Base-by-base conservation (phyloP, 2,888 invertebrate species). In the Leptura quadrifasciata region DNA sequence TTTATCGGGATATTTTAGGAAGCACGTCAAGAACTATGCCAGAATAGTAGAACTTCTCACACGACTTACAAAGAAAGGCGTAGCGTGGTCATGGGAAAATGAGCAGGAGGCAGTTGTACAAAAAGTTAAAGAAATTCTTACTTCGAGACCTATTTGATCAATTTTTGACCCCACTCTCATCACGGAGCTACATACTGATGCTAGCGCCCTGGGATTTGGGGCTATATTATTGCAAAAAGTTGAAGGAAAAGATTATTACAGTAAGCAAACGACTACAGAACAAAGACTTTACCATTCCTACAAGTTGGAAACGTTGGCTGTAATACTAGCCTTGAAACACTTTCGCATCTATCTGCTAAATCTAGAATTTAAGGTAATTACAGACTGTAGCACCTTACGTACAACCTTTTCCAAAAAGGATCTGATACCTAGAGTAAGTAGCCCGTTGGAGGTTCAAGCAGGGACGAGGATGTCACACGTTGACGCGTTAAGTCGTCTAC, bases 311-410 rank as follows among this genome's bases (percentile, higher is more conserved):
- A 81, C 78, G 2, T 57, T 81, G 68, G 82, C 83, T 0, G 81
- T 84, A 17, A 81, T 84, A 1, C 21, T 65, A 3, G 67, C 82
- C 4, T 52, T 84, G 27, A 63, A 73, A 69, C 60, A 78, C 27
- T 84, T 83, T 69, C 57, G 83, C 54, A 76, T 76, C 5, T 83
- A 82, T 57, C 55, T 84, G 20, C 61, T 81, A 27, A 81, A 83
- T 18, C 58, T 79, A 12, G 10, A 79, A 9, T 84, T 84, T 55
- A 77, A 31, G 17, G 76, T 84, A 10, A 57, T 83, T 0, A 84
- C 84, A 12, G 81, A 84, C 57, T 85, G 83, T 31, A 80, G 77
- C 18, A 82, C 82, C 21, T 57, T 81, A 10, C n/a, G n/a, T 63
- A 74, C 75, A 1, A 74, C 82, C 9, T 71, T 79, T 68, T 54